phyloP scores from a whole-genome alignment of 2,113 vertebrate genomes.

The Hydrolagus affinis region DNA sequence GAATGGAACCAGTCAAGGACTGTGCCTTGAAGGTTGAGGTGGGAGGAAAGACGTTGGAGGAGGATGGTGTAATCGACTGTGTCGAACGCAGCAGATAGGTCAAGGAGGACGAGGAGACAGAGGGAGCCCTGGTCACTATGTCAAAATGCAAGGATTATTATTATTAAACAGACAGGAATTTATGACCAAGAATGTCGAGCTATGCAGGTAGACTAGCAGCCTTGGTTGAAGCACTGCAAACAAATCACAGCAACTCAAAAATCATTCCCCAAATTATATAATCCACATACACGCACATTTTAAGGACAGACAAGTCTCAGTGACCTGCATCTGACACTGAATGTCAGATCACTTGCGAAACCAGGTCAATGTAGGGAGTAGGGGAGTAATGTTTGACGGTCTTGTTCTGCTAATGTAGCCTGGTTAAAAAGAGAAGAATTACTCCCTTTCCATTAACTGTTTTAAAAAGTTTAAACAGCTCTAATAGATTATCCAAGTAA shows the following conservation, averaged over 20 bases:
- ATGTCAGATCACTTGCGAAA: not conserved
- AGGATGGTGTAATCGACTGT: too few relatives aligned
- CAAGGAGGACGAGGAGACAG: too few relatives aligned
- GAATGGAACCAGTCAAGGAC: too few relatives aligned
- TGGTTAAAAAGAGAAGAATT: not conserved
- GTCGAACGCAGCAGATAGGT: too few relatives aligned
- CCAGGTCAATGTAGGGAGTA: not conserved
- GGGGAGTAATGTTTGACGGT: not conserved
- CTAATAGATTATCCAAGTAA: not conserved
- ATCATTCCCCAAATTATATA: not conserved
- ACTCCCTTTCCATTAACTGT: not conserved
- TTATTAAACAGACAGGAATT: not conserved
- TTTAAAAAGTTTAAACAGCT: not conserved
- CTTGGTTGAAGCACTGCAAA: too few relatives aligned
- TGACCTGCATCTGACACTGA: not conserved
- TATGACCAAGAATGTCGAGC: not conserved
- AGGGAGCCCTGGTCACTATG: too few relatives aligned
- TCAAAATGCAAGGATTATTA: too few relatives aligned
- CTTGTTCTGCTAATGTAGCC: not conserved
- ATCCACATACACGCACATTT: not conserved
- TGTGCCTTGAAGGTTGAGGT: too few relatives aligned
- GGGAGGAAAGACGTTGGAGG: too few relatives aligned
- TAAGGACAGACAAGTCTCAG: not conserved
- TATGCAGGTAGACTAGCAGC: not conserved
- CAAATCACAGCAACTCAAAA: too few relatives aligned